Evolutionary conservation across 1,140 invertebrate species (phyloP).

Genomic region (Acromyrmex echinatior): DNA sequence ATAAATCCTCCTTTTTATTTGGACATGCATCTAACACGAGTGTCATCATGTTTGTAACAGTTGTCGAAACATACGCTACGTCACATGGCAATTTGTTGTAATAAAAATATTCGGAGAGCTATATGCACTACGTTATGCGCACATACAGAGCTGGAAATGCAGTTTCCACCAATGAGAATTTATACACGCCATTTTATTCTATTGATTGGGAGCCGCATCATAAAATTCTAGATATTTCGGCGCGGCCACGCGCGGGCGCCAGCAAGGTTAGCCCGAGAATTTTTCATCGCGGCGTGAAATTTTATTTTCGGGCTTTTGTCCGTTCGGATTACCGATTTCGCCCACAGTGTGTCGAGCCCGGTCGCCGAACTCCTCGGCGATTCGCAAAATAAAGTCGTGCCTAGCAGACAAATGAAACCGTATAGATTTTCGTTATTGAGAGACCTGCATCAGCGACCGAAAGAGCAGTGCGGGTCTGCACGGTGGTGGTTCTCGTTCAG

Average conservation of each 20-base stretch:
- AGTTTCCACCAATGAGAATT: slow-evolving; percentile 56
- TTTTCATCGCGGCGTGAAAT: slow-evolving; percentile 58
- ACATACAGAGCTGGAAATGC: background rate
- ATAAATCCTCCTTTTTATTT: slow-evolving; percentile 51
- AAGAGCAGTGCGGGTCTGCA: slow-evolving; percentile 56
- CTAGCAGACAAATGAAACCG: slow-evolving; percentile 81
- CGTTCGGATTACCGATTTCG: slow-evolving; percentile 50
- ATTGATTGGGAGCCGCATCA: slow-evolving; percentile 48
- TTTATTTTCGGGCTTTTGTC: slow-evolving; percentile 54
- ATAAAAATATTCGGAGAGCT: slow-evolving; percentile 29
- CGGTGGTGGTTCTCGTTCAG: slow-evolving; percentile 65
- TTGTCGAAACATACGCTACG: slow-evolving; percentile 40
- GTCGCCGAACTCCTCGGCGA: slow-evolving; percentile 74
- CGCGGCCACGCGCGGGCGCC: background rate
- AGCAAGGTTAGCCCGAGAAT: slow-evolving; percentile 30
- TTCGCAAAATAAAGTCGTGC: slow-evolving; percentile 82
- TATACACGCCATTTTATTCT: slow-evolving; percentile 53
- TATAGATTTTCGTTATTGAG: slow-evolving; percentile 84
- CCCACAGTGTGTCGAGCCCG: slow-evolving; percentile 31
- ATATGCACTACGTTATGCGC: slow-evolving; percentile 10
- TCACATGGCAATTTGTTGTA: slow-evolving; percentile 40
- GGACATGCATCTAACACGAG: slow-evolving; percentile 37
- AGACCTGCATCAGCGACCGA: slow-evolving; percentile 75
- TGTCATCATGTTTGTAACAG: slow-evolving; percentile 40
- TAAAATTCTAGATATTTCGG: slow-evolving; percentile 45